A percentile compares a stretch with the other conserved stretches of the same genome.
phyloP scores from a whole-genome alignment of 2,113 vertebrate genomes.

The Cheilinus undulatus region DNA sequence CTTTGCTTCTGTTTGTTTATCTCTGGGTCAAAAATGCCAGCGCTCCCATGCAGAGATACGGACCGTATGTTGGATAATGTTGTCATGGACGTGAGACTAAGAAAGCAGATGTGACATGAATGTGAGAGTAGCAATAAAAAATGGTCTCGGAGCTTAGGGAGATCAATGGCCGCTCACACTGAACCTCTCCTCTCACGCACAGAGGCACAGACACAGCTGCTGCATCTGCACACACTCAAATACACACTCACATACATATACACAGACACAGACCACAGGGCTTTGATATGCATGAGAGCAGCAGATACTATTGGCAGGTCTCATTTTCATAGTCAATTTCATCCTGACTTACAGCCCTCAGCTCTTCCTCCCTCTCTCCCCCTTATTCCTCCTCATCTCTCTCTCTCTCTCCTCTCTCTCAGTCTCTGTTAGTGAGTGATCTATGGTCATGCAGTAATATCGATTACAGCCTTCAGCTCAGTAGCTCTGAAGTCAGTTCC shows the following conservation, averaged over 20 bases:
- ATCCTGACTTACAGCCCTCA: slow-evolving; percentile 76
- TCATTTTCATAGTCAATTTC: slow-evolving; percentile 81
- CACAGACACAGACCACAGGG: slow-evolving; percentile 49
- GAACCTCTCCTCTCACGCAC: slow-evolving; percentile 42
- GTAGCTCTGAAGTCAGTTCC: slow-evolving; percentile 62
- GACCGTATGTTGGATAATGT: slow-evolving; percentile 37
- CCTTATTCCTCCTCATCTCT: slow-evolving; percentile 17
- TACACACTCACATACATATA: background rate
- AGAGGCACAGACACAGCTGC: slow-evolving; percentile 16
- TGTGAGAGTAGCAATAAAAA: slow-evolving; percentile 58
- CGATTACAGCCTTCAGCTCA: slow-evolving; percentile 74
- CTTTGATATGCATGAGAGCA: slow-evolving; percentile 78
- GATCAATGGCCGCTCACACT: slow-evolving; percentile 66
- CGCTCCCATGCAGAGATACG: background rate
- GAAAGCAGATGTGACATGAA: slow-evolving; percentile 63
- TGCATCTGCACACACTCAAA: slow-evolving; percentile 11
- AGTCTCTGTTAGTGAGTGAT: slow-evolving; percentile 70
- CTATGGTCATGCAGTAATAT: slow-evolving; percentile 79
- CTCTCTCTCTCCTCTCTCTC: slow-evolving; percentile 6
- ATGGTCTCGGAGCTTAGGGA: slow-evolving; percentile 60
- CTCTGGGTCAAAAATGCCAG: slow-evolving; percentile 42
- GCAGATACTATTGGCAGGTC: slow-evolving; percentile 76
- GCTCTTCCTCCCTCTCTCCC: slow-evolving; percentile 44
- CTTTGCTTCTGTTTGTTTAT: slow-evolving; percentile 46
- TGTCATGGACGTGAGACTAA: slow-evolving; percentile 51